Base-by-base conservation (phyloP, 2,888 invertebrate genomes). In the Hypomecis punctinalis region DNA sequence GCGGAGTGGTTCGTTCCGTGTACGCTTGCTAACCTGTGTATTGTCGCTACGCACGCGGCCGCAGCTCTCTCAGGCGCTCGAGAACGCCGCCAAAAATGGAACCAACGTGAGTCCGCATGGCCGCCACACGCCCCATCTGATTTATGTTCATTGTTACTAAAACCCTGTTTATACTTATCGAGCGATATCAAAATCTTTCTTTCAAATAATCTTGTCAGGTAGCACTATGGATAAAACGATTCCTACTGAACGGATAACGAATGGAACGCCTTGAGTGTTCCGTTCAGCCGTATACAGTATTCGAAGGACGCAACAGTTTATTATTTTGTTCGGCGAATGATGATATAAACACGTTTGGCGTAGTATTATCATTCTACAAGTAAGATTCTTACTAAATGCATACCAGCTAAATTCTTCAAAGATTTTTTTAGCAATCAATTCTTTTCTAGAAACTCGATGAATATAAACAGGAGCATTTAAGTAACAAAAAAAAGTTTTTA, bases 41-140 rank as follows among this genome's bases (percentile, higher is more conserved):
- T 89, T 90, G 88, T 90, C 85, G 90, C 85, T 80, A 83, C 84
- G 84, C 85, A 82, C 86, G 61, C 83, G 84, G 81, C 77, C 80
- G 85, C 92, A 92, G 93, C 90, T 93, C 82, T 86, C 93, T 77
- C 92, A 96, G 95, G 95, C 95, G 93, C 95, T 96, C 93, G 96
- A 96, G 94, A 94, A 94, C 84, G 94, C 94, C 79, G 93, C 94
- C 88, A 95, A 94, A 91, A 95, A 94, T 88, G 95, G 95, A 90
- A 95, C 95, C 94, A 91, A 88, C 86, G 93, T 93, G 92, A 93
- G 93, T 92, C 83, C 74, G 90, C 91, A 91, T 90, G 90, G 82
- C 86, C 80, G 68, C 59, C 53, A 52, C 45, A 5, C 39, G 51
- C 65, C 53, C 51, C 46, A 49, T 54, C 43, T 8, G 45, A 60